Base-by-base conservation (phyloP, 2,888 invertebrate species). In the Leptopterna dolabrata region DNA sequence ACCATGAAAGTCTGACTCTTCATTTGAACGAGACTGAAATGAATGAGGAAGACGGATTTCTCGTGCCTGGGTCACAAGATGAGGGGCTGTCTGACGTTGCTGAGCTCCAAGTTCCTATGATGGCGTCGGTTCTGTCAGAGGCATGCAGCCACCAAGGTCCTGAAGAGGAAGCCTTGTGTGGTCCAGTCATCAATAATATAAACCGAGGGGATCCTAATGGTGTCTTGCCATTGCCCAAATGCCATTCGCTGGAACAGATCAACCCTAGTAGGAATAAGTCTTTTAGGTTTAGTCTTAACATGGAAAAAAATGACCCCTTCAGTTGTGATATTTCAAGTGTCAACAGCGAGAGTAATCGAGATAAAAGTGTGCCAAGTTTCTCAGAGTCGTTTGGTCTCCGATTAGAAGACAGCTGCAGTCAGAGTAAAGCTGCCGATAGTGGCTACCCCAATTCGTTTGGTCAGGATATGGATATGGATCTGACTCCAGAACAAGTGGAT, bases 401-500 rank as follows among this genome's bases (percentile, higher is more conserved):
- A 30, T 55, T 83, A 43, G 88, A 86, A 30, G 85, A 85, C 24
- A 85, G 85, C 41, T 80, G 80, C 43, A 88, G 88, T 76, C 86
- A 88, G 27, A 90, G 89, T 76, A 89, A 87, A 83, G 89, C 89
- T 19, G 88, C 73, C 9, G 90, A 90, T 84, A 90, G 90, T 70
- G 90, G 90, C 0, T 90, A 90, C 81, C 90, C 90, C 9, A 89
- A 89, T 81, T 90, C 90, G 3, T 89, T 88, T 41, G 88, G 88
- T 16, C 89, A 86, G 36, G 89, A 89, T 55, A 89, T 90, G 89
- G 90, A 90, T 13, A 88, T 89, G 88, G 90, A 90, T 81, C 71
- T 90, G 86, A 90, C 90, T 0, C 90, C 90, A 16, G 90, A 90
- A 85, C 90, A 90, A 85, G 90, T 90, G 43, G 90, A 90, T 30